Evolutionary conservation across 2,113 vertebrate species (phyloP).

Genomic region (Eira barbara): DNA sequence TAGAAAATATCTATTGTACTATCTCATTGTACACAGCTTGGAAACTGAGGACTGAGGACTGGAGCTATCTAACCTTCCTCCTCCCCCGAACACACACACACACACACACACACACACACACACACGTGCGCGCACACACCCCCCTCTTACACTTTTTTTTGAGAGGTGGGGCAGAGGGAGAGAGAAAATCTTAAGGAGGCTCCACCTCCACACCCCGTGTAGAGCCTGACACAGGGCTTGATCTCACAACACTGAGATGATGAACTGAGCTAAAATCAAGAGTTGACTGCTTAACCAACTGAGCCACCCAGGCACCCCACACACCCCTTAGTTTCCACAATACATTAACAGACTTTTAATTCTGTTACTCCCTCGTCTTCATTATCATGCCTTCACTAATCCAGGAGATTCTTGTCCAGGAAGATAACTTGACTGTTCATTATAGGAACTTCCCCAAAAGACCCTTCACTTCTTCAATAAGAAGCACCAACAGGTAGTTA

Average conservation of each 20-base stretch:
- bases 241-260: neutral
- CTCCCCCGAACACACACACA: neutral
- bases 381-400: neutral
- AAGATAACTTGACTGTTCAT: neutral
- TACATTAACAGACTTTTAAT: neutral
- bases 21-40: neutral
- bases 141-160: neutral
- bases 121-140: neutral
- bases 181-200: neutral
- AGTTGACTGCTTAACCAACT: neutral
- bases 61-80: neutral
- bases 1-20: neutral
- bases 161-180: neutral
- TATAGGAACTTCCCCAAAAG: neutral
- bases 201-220: neutral
- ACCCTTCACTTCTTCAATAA: neutral
- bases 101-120: neutral
- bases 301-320: neutral
- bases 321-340: neutral
- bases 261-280: neutral
- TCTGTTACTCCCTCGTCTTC: neutral
- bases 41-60: neutral
- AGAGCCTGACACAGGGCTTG: neutral
- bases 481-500: neutral
- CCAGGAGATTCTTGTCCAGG: neutral